Base-by-base conservation (phyloP, 2,888 invertebrate species). In the Erebia aethiops region DNA sequence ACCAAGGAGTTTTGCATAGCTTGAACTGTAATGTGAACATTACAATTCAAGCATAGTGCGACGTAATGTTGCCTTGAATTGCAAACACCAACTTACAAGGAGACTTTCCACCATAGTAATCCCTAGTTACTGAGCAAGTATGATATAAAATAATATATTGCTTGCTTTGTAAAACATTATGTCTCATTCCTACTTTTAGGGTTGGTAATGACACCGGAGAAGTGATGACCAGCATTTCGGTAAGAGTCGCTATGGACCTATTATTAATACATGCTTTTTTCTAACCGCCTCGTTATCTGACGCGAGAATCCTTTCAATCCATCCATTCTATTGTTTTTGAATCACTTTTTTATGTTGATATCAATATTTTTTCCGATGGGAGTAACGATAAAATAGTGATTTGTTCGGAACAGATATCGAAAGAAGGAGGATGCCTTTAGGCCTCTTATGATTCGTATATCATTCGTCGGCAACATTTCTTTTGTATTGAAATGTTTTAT, bases 351-450 rank as follows among this genome's bases (percentile, higher is more conserved):
- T 92, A 85, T 90, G 83, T 87, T 88, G 91, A 91, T 92, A 92
- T 91, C 91, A 89, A 90, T 91, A 89, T 91, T 92, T 93, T 92
- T 92, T 91, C 87, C 88, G 92, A 92, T 92, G 84, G 84, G 82
- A 83, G 86, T 84, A 84, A 81, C 87, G 92, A 92, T 92, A 92
- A 92, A 90, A 85, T 84, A 85, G 90, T 92, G 92, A 92, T 92
- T 92, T 92, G 92, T 92, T 90, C 90, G 78, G 83, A 88, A 85
- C 82, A 86, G 89, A 91, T 92, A 91, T 89, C 87, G 86, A 82
- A 78, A 81, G 81, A 76, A 75, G 84, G 84, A 87, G 84, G 84
- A 87, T 89, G 89, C 89, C 91, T 87, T 81, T 77, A 82, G 86
- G 88, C 83, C 84, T 82, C 82, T 84, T 85, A 83, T 84, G 87